These are phyloP conservation scores for Spilogale gracilis DNA, from an alignment of 2,113 vertebrate genomes.

Conservation along the genomic window DNA sequence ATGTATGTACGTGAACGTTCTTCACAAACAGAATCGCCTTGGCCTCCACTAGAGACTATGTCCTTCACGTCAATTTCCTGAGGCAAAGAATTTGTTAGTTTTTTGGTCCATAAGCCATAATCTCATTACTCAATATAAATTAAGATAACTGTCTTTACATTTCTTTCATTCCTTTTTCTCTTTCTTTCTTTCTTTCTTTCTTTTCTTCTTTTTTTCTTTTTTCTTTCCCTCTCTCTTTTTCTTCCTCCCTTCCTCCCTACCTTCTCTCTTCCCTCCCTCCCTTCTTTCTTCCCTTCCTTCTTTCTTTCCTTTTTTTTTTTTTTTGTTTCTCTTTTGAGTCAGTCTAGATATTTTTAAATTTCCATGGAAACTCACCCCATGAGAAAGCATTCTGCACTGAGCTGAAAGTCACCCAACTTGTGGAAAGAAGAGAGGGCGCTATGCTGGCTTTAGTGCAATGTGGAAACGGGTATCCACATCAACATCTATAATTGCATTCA, in stretches of 20 bases:
- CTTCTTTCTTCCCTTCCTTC: background rate
- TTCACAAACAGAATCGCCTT: background rate
- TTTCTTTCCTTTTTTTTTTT: background rate
- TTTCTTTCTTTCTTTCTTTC: fast-evolving
- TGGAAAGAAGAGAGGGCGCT: background rate
- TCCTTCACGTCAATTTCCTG: background rate
- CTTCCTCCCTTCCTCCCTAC: background rate
- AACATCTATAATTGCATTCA: background rate
- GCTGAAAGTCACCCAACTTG: fast-evolving
- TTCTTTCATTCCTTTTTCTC: background rate
- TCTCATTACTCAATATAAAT: background rate
- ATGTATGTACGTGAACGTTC: background rate
- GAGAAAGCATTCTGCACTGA: background rate
- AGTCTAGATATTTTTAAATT: background rate
- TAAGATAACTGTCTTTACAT: background rate
- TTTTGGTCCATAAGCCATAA: background rate
- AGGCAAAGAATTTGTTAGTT: background rate
- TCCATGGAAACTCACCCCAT: background rate
- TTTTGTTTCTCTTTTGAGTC: background rate
- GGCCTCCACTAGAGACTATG: background rate
- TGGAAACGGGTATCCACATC: background rate
- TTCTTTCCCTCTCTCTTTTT: fast-evolving
- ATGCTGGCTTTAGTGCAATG: background rate
- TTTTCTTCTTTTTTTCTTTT: no score
- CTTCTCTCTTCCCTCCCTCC: background rate